A percentile compares a stretch with the other conserved stretches of the same genome.
These are phyloP conservation scores for Sebastes melanostomus DNA, from an alignment of 2,797 vertebrate species.

Conservation along the genomic window DNA sequence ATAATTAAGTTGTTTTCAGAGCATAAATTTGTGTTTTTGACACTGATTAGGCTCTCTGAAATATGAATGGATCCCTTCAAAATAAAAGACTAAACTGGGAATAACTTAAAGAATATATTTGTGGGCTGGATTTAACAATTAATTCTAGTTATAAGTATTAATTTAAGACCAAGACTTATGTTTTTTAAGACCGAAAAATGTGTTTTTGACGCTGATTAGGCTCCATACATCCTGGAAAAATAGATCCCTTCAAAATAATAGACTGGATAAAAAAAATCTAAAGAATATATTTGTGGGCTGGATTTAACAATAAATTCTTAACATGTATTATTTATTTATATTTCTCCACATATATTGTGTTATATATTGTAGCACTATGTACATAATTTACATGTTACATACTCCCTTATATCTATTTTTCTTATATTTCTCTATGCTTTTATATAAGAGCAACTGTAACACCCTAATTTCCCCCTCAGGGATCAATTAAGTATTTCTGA, in stretches of 20 bases:
- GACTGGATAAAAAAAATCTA: no score
- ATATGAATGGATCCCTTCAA: neutral
- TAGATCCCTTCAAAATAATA: no score
- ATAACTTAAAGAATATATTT: neutral
- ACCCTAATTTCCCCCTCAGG: accelerated
- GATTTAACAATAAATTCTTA: neutral
- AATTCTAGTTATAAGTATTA: neutral
- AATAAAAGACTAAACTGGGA: neutral
- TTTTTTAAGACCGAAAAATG: neutral
- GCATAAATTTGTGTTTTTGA: neutral
- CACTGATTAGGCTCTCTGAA: neutral
- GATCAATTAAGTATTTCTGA: no score
- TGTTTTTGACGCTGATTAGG: accelerated
- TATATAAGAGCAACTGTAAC: no score
- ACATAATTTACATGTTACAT: no score
- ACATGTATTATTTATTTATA: neutral
- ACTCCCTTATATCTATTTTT: no score
- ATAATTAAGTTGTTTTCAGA: neutral
- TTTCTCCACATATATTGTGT: neutral
- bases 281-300: neutral
- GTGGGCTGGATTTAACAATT: neutral
- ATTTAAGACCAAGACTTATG: neutral
- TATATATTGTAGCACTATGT: neutral
- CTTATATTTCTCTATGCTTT: no score
- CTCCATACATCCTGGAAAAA: no score